Base-by-base conservation (phyloP, 2,113 vertebrate genomes). In the Eurypyga helias region DNA sequence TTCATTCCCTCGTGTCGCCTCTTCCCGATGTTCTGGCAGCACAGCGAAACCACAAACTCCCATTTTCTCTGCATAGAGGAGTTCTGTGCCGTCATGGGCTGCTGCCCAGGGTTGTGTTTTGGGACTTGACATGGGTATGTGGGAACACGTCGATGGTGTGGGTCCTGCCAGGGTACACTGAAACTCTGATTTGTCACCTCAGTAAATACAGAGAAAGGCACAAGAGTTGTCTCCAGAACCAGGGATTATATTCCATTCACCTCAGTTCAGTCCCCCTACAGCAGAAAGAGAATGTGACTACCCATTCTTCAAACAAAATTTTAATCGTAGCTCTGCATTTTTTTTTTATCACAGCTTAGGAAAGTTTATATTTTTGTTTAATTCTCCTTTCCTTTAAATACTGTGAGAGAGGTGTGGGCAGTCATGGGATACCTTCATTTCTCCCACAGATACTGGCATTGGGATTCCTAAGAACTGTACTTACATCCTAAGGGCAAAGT, bases 1-100 rank as follows among this genome's bases (percentile, higher is more conserved):
- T 79, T 75, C 4, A 1, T 43, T 89, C 31, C 13, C 46, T 87
- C 0, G 0, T 25, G 7, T 72, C 1, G 0, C 33, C 57, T 41
- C 38, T 58, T 73, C 33, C 36, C 0, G 0, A 5, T 51, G 84
- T n/a, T 31, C 24, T 20, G 12, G 64, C 38, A 46, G 24, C 64
- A 58, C 60, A 45, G 10, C 6, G 3, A 21, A 49, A 49, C 60
- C 57, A 29, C 18, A 16, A 5, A 36, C 10, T 66, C 29, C 8
- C 29, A 11, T 2, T 31, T 49, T 36, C n/a, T 49, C 7, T 66
- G n/a, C 51, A 16, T 2, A n/a, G 49, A 24, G 18, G 6, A 52
- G 19, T 26, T 36, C 90, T 75, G 48, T 24, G 6, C n/a, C 64
- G 11, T 19, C 38, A 43, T 25, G 28, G 19, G 16, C 81, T 58